Percentiles rank a stretch among this genome's conserved stretches.
These are phyloP conservation scores for Catocala nupta DNA, from an alignment of 2,888 invertebrate species.

Conservation along the genomic window DNA sequence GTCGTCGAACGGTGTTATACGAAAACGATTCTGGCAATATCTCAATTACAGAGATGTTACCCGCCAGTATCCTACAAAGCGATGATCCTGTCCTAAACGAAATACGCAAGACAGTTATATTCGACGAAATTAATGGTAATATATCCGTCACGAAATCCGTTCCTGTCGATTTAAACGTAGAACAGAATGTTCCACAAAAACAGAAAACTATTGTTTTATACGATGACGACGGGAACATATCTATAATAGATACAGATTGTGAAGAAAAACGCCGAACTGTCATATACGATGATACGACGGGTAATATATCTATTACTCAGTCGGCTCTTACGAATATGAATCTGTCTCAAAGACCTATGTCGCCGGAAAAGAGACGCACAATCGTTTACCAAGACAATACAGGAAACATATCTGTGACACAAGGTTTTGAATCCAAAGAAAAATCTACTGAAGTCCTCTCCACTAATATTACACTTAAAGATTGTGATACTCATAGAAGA, in stretches of 20 bases:
- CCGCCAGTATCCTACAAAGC: neutral
- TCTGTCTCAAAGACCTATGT: neutral
- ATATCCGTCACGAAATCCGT: neutral
- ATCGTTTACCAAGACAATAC: neutral
- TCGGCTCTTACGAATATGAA: neutral
- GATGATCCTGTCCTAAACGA: neutral
- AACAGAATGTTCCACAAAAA: too few species aligned
- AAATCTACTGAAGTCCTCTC: neutral
- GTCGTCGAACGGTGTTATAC: neutral
- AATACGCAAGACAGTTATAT: neutral
- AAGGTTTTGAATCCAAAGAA: constrained; percentile 2
- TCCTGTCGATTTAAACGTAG: neutral
- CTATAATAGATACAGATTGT: too few species aligned
- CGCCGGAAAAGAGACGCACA: neutral
- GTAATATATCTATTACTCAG: neutral
- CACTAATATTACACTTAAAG: constrained; percentile 4
- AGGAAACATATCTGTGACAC: neutral
- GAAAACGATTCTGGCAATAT: neutral
- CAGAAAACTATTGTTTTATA: too few species aligned
- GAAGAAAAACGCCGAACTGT: neutral
- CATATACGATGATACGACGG: neutral
- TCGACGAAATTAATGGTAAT: neutral
- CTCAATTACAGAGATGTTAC: constrained; percentile 1
- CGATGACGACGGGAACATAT: too few species aligned
- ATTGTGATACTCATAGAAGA: constrained; percentile 26